Percentiles rank a stretch among this genome's conserved stretches.
phyloP scores from a whole-genome alignment of 1,140 invertebrate genomes.

The Drosophila micromelanica region DNA sequence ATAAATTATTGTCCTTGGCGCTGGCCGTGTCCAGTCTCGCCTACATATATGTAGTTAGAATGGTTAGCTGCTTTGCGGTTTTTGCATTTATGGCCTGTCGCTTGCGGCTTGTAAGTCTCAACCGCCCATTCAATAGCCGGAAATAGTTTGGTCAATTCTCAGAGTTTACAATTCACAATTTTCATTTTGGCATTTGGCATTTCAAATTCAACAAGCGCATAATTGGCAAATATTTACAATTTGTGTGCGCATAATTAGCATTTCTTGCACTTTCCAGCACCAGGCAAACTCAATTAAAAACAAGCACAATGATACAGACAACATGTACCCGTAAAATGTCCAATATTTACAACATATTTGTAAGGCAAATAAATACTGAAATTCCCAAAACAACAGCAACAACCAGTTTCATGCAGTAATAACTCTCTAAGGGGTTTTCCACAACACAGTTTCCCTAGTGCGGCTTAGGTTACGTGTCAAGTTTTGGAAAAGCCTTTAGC shows the following conservation, averaged over 20 bases:
- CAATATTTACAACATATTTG: conserved; percentile 6
- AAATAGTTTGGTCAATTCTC: conserved; percentile 11
- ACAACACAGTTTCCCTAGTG: conserved; percentile 13
- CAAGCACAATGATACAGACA: conserved; percentile 5
- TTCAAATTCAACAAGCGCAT: conserved; percentile 3
- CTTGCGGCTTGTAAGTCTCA: conserved; percentile 10
- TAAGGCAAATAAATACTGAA: background rate
- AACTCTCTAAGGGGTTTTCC: background rate
- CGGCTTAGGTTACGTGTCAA: conserved; percentile 60
- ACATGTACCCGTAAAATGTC: conserved; percentile 2
- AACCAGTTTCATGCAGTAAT: conserved; percentile 7
- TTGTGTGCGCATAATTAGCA: conserved; percentile 33
- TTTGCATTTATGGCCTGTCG: conserved; percentile 10
- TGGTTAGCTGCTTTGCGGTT: conserved; percentile 7
- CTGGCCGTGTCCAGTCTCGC: background rate
- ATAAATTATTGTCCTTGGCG: conserved; percentile 40
- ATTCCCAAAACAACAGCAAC: background rate
- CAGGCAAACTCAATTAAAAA: conserved; percentile 27
- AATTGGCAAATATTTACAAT: conserved; percentile 39
- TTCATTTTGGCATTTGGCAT: background rate
- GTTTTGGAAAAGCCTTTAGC: conserved; percentile 55
- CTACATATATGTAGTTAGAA: conserved; percentile 13
- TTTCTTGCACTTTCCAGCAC: conserved; percentile 6
- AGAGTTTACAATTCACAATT: conserved; percentile 9
- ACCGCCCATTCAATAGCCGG: conserved; percentile 15